phyloP scores from a whole-genome alignment of 2,888 invertebrate genomes.

The Melipona bicolor region DNA sequence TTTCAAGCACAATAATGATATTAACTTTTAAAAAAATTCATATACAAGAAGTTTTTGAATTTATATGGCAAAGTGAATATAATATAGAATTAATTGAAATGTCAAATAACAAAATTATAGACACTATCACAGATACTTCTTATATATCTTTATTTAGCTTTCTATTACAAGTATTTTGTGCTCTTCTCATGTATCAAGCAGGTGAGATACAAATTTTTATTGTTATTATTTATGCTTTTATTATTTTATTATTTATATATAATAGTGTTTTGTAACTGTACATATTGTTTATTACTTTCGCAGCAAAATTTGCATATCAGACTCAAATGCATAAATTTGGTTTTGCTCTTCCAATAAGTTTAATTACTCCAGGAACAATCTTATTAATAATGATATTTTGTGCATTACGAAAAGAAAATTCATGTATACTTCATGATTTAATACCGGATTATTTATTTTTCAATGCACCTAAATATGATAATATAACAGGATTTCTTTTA shows the following conservation, averaged over 20 bases:
- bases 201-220: constrained; percentile 75
- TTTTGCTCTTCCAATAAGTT: constrained; percentile 92
- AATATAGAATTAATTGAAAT: constrained; percentile 74
- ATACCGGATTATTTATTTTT: constrained; percentile 86
- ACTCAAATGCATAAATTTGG: constrained; percentile 95
- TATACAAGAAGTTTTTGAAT: constrained; percentile 74
- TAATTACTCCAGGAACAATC: constrained; percentile 91
- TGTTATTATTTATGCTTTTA: not conserved
- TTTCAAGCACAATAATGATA: constrained; percentile 87
- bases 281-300: constrained; percentile 39
- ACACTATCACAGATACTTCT: constrained; percentile 46
- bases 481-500: constrained; percentile 86
- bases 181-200: constrained; percentile 88
- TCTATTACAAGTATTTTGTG: constrained; percentile 88
- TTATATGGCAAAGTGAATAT: constrained; percentile 62
- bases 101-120: constrained; percentile 17
- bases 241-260: not conserved
- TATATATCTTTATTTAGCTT: constrained; percentile 86
- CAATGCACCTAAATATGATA: constrained; percentile 81
- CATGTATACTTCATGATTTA: constrained; percentile 88
- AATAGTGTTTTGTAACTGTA: not conserved
- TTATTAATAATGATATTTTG: constrained; percentile 89
- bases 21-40: constrained; percentile 80
- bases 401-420: constrained; percentile 87
- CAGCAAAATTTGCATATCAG: constrained; percentile 93